Evolutionary conservation across 2,113 vertebrate genomes (phyloP), one percentile per base, ranked within the genome.

Genomic region (Acrocephalus arundinaceus): DNA sequence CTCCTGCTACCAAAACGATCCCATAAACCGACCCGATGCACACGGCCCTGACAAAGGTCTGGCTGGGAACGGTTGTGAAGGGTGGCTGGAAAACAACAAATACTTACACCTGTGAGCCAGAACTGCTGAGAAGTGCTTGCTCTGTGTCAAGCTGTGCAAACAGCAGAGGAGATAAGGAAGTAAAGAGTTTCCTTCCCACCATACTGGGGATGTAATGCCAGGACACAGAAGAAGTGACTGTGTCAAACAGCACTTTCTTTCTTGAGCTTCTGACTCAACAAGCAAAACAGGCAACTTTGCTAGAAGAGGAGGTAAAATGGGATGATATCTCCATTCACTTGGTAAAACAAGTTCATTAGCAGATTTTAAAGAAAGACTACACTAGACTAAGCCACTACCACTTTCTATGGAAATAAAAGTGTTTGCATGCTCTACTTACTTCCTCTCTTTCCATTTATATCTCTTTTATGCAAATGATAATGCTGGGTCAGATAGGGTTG

Each of bases 1-100:
- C 7, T 16, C 51, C 51, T 33, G 76, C 35, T 23, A 33, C 7
- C 33, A 9, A 55, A 59, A n/a, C 1, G 23, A 66, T 12, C 43
- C 0, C 0, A 57, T 72, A 78, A 71, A 88, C 55, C n/a, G 28
- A 14, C 1, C 25, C 14, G 1, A 46, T 3, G 11, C 41, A 33
- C 3, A 13, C 0, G 0, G 28, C 39, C 37, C 70, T 45, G 52
- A 24, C 52, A 74, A 78, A 89, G 39, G 37, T 33, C n/a, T 90
- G 35, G 8, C 68, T 37, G 55, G 31, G 45, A 89, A 75, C 0
- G 0, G 33, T 23, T 72, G 45, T 41, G 83, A 84, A 90, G 52
- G 35, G 33, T 6, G 62, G 31, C 15, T 65, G 70, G 10, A 55
- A 78, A 94, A 59, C 54, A 84, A 49, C 28, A 73, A 83, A 74